These are phyloP conservation scores for Anthophora plumipes DNA, from an alignment of 2,888 invertebrate genomes.

Conservation along the genomic window DNA sequence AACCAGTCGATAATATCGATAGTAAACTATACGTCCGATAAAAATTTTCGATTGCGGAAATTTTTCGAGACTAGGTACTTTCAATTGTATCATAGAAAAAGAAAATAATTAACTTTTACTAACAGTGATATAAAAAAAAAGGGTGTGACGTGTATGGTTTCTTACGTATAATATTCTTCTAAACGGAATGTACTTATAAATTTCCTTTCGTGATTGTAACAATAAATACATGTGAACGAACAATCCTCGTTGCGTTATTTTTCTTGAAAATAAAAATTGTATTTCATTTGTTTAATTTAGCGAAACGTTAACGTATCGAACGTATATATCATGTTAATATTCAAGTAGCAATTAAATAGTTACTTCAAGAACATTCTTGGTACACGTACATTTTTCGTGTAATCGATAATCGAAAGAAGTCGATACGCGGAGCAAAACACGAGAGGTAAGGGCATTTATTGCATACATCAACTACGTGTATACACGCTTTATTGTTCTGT, in stretches of 20 bases:
- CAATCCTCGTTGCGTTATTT: neutral
- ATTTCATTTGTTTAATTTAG: neutral
- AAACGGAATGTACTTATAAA: constrained; percentile 15
- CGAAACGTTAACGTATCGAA: neutral
- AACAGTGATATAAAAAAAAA: neutral
- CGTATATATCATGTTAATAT: neutral
- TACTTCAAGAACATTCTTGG: neutral
- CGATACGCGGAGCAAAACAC: neutral
- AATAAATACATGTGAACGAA: constrained; percentile 23
- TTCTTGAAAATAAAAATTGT: neutral
- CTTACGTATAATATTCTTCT: neutral
- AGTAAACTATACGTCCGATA: neutral
- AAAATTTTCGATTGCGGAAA: neutral
- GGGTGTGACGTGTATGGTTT: neutral
- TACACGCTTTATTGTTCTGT: constrained; percentile 1
- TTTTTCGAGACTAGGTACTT: neutral
- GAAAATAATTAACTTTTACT: constrained; percentile 11
- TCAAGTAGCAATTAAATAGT: neutral
- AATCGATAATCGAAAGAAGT: constrained; percentile 18
- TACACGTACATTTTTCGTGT: neutral
- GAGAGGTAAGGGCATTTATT: neutral
- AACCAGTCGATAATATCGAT: constrained; percentile 8
- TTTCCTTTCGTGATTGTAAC: constrained; percentile 10
- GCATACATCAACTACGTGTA: constrained; percentile 27
- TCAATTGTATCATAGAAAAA: neutral